Percentiles rank a stretch among this genome's conserved stretches.
These are phyloP conservation scores for Pseudorasbora parva DNA, from an alignment of 2,113 vertebrate genomes.

Conservation along the genomic window DNA sequence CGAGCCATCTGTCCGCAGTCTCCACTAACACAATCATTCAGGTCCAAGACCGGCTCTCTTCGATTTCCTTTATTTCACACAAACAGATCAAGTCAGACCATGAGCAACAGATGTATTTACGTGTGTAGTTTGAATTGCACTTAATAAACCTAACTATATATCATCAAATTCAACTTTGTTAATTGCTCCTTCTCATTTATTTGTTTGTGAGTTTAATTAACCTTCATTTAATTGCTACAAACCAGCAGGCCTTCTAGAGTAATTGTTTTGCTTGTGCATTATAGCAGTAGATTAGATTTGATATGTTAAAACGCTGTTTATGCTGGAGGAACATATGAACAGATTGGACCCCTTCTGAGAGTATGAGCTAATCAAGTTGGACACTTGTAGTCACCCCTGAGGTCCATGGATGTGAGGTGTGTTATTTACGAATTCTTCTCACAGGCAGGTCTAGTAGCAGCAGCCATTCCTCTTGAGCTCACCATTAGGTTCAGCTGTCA, in stretches of 20 bases:
- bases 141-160: conserved; percentile 6
- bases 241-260: conserved; percentile 23
- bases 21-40: conserved; percentile 47
- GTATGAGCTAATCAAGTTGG: conserved; percentile 40
- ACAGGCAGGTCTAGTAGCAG: neutral
- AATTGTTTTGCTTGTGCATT: conserved; percentile 35
- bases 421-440: conserved; percentile 26
- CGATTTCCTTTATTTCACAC: conserved; percentile 38
- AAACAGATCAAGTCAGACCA: conserved; percentile 26
- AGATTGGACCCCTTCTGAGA: conserved; percentile 41
- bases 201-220: conserved; percentile 36
- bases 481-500: conserved; percentile 9
- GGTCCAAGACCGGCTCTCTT: conserved; percentile 30
- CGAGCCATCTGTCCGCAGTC: conserved; percentile 53
- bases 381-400: conserved; percentile 38
- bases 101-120: conserved; percentile 32
- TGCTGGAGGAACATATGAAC: conserved; percentile 32
- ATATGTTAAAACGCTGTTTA: conserved; percentile 35
- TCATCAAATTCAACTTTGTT: neutral
- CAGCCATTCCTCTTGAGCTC: conserved; percentile 18
- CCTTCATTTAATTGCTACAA: conserved; percentile 29
- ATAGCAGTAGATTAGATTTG: conserved; percentile 38
- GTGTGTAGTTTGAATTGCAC: neutral
- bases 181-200: neutral
- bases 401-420: conserved; percentile 12